Conservation (phyloP, 2,797 vertebrate species). For the Chrosomus eos region DNA sequence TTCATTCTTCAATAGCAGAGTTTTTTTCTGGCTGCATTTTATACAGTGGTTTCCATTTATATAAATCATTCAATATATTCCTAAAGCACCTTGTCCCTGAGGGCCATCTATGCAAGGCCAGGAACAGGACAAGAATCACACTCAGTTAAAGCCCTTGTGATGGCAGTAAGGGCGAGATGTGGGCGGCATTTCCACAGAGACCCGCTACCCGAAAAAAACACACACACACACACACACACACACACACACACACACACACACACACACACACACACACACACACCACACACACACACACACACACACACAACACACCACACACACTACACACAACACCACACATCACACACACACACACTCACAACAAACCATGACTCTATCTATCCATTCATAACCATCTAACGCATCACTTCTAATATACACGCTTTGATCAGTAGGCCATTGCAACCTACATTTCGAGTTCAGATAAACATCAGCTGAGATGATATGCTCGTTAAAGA, state of each 20-base stretch:
- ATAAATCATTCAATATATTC: conserved; percentile 12
- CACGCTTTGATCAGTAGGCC: too few species aligned
- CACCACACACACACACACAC: too few species aligned
- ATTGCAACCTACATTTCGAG: too few species aligned
- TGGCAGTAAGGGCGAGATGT: conserved; percentile 19
- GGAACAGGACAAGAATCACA: conserved; percentile 30
- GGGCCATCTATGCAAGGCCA: conserved; percentile 24
- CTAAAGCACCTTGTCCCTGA: conserved; percentile 10
- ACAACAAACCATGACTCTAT: too few species aligned
- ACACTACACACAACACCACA: too few species aligned
- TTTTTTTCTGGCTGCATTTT: conserved; percentile 14
- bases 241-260: background rate
- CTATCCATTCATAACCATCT: too few species aligned
- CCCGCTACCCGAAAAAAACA: background rate
- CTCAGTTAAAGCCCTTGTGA: conserved; percentile 34
- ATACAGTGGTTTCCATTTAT: background rate
- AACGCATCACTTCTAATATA: too few species aligned
- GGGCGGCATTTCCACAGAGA: conserved; percentile 17
- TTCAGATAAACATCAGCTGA: too few species aligned
- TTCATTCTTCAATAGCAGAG: background rate
- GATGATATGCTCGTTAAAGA: too few species aligned
- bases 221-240: background rate
- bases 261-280: too few species aligned
- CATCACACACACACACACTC: too few species aligned
- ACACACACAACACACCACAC: too few species aligned